phyloP scores from a whole-genome alignment of 2,113 vertebrate species.

The Abramis brama region DNA sequence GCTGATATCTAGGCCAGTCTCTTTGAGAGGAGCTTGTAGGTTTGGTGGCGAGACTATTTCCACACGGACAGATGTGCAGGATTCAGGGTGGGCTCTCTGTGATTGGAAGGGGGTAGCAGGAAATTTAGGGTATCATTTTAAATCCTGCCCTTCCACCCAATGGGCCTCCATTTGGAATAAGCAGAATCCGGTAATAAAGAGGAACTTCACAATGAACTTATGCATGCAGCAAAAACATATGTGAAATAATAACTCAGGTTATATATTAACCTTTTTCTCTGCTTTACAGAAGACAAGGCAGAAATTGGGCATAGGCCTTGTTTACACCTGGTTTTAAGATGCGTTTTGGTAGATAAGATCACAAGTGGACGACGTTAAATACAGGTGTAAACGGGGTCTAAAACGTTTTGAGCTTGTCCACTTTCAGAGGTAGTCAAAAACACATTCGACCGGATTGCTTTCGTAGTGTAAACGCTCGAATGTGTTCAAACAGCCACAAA shows the following conservation, averaged over 20 bases:
- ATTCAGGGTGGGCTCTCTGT: conserved; percentile 3
- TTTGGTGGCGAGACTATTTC: conserved; percentile 50
- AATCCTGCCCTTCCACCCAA: background rate
- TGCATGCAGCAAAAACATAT: background rate
- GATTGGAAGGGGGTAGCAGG: background rate
- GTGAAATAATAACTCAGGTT: background rate
- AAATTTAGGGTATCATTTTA: conserved; percentile 11
- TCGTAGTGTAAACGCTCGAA: too few relatives aligned
- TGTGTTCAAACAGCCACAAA: too few relatives aligned
- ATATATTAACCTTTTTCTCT: background rate
- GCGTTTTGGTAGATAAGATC: too few relatives aligned
- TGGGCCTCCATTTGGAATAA: background rate
- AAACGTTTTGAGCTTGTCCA: too few relatives aligned
- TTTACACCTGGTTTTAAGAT: too few relatives aligned
- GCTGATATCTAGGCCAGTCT: conserved; percentile 70
- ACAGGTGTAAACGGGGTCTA: too few relatives aligned
- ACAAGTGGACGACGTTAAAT: too few relatives aligned
- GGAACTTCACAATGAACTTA: background rate
- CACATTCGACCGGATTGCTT: too few relatives aligned
- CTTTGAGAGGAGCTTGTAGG: conserved; percentile 60
- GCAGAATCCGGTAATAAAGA: background rate
- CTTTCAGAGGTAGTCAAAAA: too few relatives aligned
- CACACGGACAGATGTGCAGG: conserved; percentile 50
- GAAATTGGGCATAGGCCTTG: too few relatives aligned
- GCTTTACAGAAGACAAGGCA: background rate